phyloP scores from a whole-genome alignment of 2,797 vertebrate genomes.

The Catostomus latipinnis region DNA sequence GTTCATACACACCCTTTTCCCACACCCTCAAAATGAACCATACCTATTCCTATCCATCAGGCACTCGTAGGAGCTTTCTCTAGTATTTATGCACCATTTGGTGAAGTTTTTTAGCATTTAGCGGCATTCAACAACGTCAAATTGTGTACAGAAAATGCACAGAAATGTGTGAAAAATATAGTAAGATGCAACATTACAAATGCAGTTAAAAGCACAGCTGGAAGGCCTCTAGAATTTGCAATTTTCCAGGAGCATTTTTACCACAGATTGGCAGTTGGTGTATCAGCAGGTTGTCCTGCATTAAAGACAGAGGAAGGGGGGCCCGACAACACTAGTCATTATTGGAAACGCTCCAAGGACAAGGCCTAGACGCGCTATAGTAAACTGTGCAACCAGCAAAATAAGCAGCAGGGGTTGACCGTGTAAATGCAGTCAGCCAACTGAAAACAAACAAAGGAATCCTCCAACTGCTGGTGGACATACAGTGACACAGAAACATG shows the following conservation, averaged over 20 bases:
- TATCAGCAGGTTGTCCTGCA: slow-evolving; percentile 51
- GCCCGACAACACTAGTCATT: slow-evolving; percentile 57
- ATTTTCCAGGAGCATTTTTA: slow-evolving; percentile 43
- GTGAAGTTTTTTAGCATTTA: too few species aligned
- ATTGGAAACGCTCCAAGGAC: slow-evolving; percentile 61
- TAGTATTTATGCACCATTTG: too few species aligned
- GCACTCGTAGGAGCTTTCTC: too few species aligned
- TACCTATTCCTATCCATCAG: too few species aligned
- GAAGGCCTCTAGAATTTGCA: slow-evolving; percentile 6
- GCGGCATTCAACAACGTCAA: too few species aligned
- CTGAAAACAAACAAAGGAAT: slow-evolving; percentile 67
- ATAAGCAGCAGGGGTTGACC: slow-evolving; percentile 69
- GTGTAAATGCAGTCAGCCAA: slow-evolving; percentile 64
- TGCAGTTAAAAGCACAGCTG: slow-evolving; percentile 2
- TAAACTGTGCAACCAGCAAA: slow-evolving; percentile 70
- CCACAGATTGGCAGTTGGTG: slow-evolving; percentile 53
- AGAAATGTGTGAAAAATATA: too few species aligned
- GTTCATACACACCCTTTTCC: too few species aligned
- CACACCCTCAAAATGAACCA: too few species aligned
- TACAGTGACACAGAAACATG: slow-evolving; percentile 21
- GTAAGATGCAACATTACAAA: too few species aligned
- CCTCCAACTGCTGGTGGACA: slow-evolving; percentile 50
- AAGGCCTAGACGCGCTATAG: slow-evolving; percentile 60
- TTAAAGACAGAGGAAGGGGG: slow-evolving; percentile 45
- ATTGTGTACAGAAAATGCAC: too few species aligned